Conservation (phyloP, 2,888 invertebrate species). For the Tubulanus polymorphus region DNA sequence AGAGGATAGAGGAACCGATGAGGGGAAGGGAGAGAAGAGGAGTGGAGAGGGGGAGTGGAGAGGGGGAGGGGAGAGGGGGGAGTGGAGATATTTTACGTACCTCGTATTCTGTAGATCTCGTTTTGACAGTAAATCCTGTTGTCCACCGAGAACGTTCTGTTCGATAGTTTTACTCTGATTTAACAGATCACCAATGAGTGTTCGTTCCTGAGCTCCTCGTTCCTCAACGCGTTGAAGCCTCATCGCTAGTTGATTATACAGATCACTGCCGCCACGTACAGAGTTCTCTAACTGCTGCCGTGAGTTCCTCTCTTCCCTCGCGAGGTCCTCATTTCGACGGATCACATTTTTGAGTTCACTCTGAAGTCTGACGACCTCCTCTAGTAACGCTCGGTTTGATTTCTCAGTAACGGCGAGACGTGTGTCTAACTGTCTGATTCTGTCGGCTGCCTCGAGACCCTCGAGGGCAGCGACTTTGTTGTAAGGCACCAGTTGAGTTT, state of each 20-base stretch:
- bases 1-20: no score
- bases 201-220: slow-evolving; percentile 41
- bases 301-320: slow-evolving; percentile 43
- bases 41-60: no score
- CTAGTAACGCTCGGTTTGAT: slow-evolving; percentile 50
- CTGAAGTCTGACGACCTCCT: slow-evolving; percentile 50
- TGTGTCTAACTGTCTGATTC: slow-evolving; percentile 41
- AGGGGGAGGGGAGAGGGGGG: no score
- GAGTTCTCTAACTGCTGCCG: slow-evolving; percentile 45
- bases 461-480: slow-evolving; percentile 21
- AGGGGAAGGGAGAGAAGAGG: no score
- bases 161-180: slow-evolving; percentile 47
- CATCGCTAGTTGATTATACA: slow-evolving; percentile 38
- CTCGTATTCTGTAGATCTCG: slow-evolving; percentile 36
- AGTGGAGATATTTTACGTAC: slow-evolving; percentile 21
- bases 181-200: slow-evolving; percentile 37
- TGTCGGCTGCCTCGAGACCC: slow-evolving; percentile 31
- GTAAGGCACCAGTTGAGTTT: slow-evolving; percentile 27
- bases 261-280: slow-evolving; percentile 42
- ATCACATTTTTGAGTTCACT: slow-evolving; percentile 39
- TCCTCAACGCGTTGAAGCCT: slow-evolving; percentile 47
- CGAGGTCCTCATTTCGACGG: slow-evolving; percentile 40
- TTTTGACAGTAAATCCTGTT: slow-evolving; percentile 40
- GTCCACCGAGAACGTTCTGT: slow-evolving; percentile 41
- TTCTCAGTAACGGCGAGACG: slow-evolving; percentile 48